Evolutionary conservation across 2,113 vertebrate genomes (phyloP), one percentile per base, ranked within the genome.

Genomic region (Chrysochloris asiatica): DNA sequence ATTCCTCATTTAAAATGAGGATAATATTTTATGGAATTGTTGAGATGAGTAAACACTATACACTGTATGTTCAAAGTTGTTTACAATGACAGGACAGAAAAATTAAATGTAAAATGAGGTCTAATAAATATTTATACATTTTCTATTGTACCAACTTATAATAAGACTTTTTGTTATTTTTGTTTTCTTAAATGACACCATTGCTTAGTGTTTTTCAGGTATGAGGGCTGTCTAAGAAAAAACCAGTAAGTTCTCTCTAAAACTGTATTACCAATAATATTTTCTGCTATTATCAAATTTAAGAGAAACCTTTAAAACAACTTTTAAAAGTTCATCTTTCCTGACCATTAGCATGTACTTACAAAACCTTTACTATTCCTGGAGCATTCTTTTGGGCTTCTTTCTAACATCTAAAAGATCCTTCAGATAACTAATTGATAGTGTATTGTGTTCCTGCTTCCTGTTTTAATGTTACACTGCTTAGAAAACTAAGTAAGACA

Each of bases 71-170:
- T 73, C 88, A 87, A 63, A 85, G 22, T 59, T 77, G 16, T 83
- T 83, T 90, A 61, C 36, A 77, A 84, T 47, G 69, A 86, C 83
- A 72, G 71, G 54, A 80, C 6, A 95, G 48, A 84, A 93, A 89
- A 90, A 89, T 24, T 1, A 88, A 86, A 92, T 52, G 63, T 22
- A 90, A 86, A 82, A 72, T 76, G 19, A 65, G 7, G n/a, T 83
- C 43, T 56, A 82, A 75, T 47, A 45, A 85, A 43, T 6, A 59
- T 22, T 8, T 86, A 85, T 24, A 33, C 17, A 78, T n/a, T 92
- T 73, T 88, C 41, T 90, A 47, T 47, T 81, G 45, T 26, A 79
- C 2, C 8, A 82, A 19, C 86, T 93, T 38, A 84, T 85, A 90
- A 85, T 88, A 92, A 16, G 19, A 75, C 6, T 82, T 38, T 92